Base-by-base conservation (phyloP, 2,797 vertebrate species). In the Parauchenoglanis punctatus region DNA sequence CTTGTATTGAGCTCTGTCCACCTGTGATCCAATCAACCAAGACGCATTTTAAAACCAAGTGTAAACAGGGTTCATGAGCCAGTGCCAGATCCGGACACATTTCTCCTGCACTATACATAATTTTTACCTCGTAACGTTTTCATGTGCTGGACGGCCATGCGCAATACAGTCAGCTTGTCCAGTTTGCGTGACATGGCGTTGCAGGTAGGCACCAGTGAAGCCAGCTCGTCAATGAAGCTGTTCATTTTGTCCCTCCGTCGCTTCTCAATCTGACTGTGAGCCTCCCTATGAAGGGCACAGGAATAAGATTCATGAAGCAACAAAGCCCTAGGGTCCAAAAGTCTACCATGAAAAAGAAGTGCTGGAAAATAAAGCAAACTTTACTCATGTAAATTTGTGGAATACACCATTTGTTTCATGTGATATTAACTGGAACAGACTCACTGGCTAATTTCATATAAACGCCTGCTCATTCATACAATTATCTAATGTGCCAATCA, bases 111-210 rank as follows among this genome's bases (percentile, higher is more conserved):
- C 10, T 58, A 5, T 11, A 46, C 1, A 18, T 6, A 10, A 28
- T 23, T 54, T 46, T 83, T 82, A 99, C 99, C 99, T 96, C 99
- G 93, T 91, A 99, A 92, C 0, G 98, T 99, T 94, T 99, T 99
- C 98, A 99, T 99, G 90, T 99, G 99, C 93, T 99, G 99, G 49
- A 99, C 99, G 0, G 99, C 99, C 99, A 99, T 99, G 88, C 99
- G 96, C 67, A 99, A 94, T 20, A 99, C 98, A 0, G 98, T 99
- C 65, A 99, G 97, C 89, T 99, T 99, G 93, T 99, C 99, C 87
- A 99, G 93, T 90, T 99, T 99, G 87, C 98, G 96, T 80, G 98
- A 99, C 98, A 99, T 99, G n/a, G 99, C 98, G 0, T 97, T 99
- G 90, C 99, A 99, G 0, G 98, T 99, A 81, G 99, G 98, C 75